Conservation (phyloP, 2,888 invertebrate genomes). For the Patella caerulea region DNA sequence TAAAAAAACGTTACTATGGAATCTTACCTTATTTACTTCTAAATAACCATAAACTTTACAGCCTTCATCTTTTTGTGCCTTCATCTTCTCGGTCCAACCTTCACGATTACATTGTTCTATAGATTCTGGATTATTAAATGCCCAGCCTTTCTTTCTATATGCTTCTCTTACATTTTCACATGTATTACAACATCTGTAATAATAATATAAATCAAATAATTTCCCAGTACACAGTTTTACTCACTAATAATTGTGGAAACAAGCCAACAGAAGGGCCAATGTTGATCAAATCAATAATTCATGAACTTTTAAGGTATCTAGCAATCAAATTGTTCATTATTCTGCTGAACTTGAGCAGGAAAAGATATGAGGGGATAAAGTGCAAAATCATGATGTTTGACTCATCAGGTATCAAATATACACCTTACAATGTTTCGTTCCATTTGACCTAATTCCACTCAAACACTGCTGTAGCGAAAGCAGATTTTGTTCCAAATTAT, state of each 20-base stretch:
- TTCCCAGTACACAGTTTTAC: background rate
- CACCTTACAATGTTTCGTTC: too few relatives aligned
- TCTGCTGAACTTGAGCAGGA: too few relatives aligned
- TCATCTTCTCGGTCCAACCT: constrained; percentile 81
- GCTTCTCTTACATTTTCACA: constrained; percentile 96
- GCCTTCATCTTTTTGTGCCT: constrained; percentile 90
- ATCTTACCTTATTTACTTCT: constrained; percentile 88
- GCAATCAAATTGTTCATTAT: background rate
- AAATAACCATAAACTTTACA: constrained; percentile 95
- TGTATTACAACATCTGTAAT: constrained; percentile 90
- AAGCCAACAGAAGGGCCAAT: background rate
- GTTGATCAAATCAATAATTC: background rate
- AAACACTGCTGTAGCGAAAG: too few relatives aligned
- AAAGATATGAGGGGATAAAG: too few relatives aligned
- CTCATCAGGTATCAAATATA: too few relatives aligned
- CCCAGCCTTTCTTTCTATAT: constrained; percentile 90
- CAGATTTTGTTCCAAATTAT: too few relatives aligned
- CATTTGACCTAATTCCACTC: too few relatives aligned
- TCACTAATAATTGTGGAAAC: background rate
- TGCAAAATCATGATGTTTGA: too few relatives aligned
- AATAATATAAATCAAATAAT: background rate
- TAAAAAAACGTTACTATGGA: too few relatives aligned
- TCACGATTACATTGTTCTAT: constrained; percentile 94
- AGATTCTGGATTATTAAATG: constrained; percentile 82
- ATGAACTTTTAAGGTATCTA: background rate